Evolutionary conservation across 2,888 invertebrate genomes (phyloP).

Genomic region (Baronia brevicornis): DNA sequence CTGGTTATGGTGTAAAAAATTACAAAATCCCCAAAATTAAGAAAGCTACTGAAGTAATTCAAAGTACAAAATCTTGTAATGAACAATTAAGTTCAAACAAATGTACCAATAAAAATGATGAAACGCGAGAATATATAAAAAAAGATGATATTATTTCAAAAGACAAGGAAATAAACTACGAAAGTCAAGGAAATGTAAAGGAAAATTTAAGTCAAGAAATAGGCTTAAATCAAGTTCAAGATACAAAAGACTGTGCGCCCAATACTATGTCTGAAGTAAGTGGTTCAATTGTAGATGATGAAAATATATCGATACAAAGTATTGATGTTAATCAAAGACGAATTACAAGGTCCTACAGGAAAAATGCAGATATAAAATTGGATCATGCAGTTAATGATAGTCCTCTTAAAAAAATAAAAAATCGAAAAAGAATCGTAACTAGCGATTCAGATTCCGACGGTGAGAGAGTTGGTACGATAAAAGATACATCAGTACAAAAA

Average conservation of each 20-base stretch:
- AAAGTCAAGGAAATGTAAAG: slow-evolving; percentile 12
- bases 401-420: slow-evolving; percentile 24
- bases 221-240: too few relatives aligned
- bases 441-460: slow-evolving; percentile 46
- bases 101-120: neutral
- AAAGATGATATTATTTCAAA: slow-evolving; percentile 12
- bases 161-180: slow-evolving; percentile 14
- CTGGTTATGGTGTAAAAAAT: slow-evolving; percentile 61
- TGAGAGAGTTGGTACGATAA: too few relatives aligned
- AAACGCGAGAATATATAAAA: too few relatives aligned
- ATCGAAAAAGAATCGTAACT: slow-evolving; percentile 31
- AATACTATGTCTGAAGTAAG: too few relatives aligned
- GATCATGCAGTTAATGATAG: slow-evolving; percentile 8
- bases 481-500: too few relatives aligned
- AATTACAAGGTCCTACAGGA: slow-evolving; percentile 37
- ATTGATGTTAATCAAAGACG: slow-evolving; percentile 20
- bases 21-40: slow-evolving; percentile 70
- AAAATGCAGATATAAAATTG: slow-evolving; percentile 15
- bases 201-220: too few relatives aligned
- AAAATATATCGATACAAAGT: too few relatives aligned
- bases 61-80: slow-evolving; percentile 2
- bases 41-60: slow-evolving; percentile 31
- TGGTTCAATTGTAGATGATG: too few relatives aligned
- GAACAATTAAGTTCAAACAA: neutral
- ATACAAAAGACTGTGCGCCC: too few relatives aligned